Evolutionary conservation across 2,113 vertebrate genomes (phyloP).

Genomic region (Stictonetta naevosa): DNA sequence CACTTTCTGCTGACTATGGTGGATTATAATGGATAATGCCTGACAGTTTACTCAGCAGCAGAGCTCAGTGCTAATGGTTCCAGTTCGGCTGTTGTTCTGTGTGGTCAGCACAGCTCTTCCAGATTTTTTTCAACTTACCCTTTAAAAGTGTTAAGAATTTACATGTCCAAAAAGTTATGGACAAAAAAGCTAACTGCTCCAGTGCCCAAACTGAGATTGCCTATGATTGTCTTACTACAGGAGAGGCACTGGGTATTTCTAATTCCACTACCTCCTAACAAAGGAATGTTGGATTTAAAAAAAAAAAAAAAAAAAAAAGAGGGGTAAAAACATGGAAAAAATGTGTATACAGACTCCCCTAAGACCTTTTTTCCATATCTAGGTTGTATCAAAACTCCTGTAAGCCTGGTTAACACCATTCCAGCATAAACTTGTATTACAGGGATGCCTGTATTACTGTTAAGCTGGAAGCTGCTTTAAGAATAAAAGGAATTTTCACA

Average conservation of each 20-base stretch:
- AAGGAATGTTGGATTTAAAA: rapidly evolving
- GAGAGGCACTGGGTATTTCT: background rate
- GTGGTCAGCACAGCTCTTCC: background rate
- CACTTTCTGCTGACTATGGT: background rate
- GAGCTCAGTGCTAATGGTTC: background rate
- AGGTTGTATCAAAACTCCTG: background rate
- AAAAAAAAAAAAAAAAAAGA: background rate
- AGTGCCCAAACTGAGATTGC: background rate
- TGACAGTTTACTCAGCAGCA: background rate
- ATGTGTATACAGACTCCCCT: background rate
- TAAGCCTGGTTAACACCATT: background rate
- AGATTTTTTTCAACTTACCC: background rate
- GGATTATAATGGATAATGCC: background rate
- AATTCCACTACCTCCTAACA: background rate
- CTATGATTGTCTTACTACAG: background rate
- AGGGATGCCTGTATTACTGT: background rate
- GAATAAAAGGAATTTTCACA: background rate
- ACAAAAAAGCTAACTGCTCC: background rate
- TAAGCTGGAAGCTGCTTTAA: background rate
- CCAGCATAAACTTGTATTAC: background rate
- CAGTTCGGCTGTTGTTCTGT: background rate
- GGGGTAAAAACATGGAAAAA: background rate
- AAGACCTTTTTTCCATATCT: background rate
- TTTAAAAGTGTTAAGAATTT: background rate
- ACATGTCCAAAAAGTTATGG: background rate